phyloP scores from a whole-genome alignment of 2,888 invertebrate species.

The Lochmaea capreae region DNA sequence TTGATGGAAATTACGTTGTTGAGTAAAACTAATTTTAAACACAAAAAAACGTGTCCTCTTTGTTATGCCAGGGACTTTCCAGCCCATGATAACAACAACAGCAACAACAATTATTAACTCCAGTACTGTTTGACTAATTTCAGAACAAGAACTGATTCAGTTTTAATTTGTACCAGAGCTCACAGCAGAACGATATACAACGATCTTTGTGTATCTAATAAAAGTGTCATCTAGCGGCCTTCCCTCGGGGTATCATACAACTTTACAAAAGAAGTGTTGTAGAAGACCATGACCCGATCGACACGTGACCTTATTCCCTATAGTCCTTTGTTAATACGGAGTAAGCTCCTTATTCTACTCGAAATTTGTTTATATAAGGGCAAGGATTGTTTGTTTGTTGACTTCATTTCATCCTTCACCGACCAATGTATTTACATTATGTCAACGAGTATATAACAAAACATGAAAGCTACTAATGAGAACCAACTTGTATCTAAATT shows the following conservation, averaged over 20 bases:
- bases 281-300: conserved; percentile 36
- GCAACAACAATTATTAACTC: neutral
- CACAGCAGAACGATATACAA: conserved; percentile 50
- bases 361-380: conserved; percentile 22
- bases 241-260: conserved; percentile 19
- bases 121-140: neutral
- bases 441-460: neutral
- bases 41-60: too few relatives aligned
- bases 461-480: too few relatives aligned
- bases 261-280: conserved; percentile 27
- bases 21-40: too few relatives aligned
- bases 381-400: conserved; percentile 24
- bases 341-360: conserved; percentile 48
- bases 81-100: too few relatives aligned
- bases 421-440: conserved; percentile 1
- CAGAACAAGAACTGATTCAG: conserved; percentile 11
- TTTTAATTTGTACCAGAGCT: conserved; percentile 49
- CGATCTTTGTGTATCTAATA: conserved; percentile 44
- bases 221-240: conserved; percentile 40
- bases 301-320: conserved; percentile 41
- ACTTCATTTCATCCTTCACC: conserved; percentile 3
- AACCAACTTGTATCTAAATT: too few relatives aligned
- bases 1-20: too few relatives aligned
- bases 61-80: too few relatives aligned
- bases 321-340: conserved; percentile 44